Evolutionary conservation across 1,140 invertebrate genomes (phyloP).

Genomic region (Dreissena rostriformis): DNA sequence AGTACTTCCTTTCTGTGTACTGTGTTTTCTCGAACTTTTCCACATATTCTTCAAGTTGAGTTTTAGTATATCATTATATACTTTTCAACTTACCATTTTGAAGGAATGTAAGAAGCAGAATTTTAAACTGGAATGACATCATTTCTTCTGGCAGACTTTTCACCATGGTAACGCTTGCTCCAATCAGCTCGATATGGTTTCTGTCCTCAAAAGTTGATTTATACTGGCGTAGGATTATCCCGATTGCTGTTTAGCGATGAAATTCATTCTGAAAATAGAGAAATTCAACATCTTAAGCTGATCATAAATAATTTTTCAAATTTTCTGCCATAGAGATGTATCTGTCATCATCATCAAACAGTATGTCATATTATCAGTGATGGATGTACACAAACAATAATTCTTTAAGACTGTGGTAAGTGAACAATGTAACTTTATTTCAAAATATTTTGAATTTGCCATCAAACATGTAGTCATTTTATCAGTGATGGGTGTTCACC

Average conservation of each 20-base stretch:
- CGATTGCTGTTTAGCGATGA: too few species aligned
- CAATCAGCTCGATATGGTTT: background rate
- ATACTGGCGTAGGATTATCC: background rate
- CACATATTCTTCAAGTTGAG: background rate
- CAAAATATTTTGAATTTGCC: too few species aligned
- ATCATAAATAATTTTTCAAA: background rate
- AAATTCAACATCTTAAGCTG: background rate
- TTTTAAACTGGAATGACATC: background rate
- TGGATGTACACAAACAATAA: too few species aligned
- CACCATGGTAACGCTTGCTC: background rate
- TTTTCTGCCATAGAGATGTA: background rate
- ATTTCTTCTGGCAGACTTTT: background rate
- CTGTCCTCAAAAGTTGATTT: background rate
- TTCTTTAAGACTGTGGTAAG: too few species aligned
- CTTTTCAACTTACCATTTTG: background rate
- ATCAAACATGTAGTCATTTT: too few species aligned
- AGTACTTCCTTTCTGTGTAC: background rate
- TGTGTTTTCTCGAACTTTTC: background rate
- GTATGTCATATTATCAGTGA: background rate
- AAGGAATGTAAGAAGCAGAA: conserved; percentile 2
- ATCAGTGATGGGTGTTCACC: too few species aligned
- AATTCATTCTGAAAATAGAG: background rate
- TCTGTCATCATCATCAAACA: background rate
- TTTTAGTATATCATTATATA: background rate
- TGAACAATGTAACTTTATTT: too few species aligned